A percentile compares a stretch with the other conserved stretches of the same genome.
phyloP scores from a whole-genome alignment of 2,888 invertebrate genomes.

The Caenorhabditis macrosperma region DNA sequence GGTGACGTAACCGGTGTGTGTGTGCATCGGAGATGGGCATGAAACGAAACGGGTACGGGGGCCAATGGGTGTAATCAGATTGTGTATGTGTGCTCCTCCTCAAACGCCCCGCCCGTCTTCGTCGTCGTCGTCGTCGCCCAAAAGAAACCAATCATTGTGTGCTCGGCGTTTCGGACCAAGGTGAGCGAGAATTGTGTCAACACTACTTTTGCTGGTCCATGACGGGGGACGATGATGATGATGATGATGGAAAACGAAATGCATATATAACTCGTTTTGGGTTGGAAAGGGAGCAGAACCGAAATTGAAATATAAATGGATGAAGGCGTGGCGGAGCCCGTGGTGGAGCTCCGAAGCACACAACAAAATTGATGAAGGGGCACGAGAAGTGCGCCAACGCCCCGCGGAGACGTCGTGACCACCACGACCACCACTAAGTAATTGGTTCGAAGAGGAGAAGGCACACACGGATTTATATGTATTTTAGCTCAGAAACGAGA shows the following conservation, averaged over 20 bases:
- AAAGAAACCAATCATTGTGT: background rate
- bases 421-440: slow-evolving; percentile 20
- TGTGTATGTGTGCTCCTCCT: background rate
- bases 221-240: background rate
- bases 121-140: no score
- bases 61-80: background rate
- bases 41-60: no score
- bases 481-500: no score
- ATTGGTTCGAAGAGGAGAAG: slow-evolving; percentile 17
- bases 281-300: background rate
- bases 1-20: no score
- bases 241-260: slow-evolving; percentile 26
- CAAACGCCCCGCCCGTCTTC: no score
- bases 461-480: background rate
- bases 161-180: background rate
- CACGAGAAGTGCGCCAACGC: background rate
- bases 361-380: slow-evolving; percentile 31
- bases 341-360: slow-evolving; percentile 3
- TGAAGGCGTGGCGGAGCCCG: no score
- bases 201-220: no score
- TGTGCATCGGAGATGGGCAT: no score
- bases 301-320: slow-evolving; percentile 53
- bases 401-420: background rate
- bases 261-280: slow-evolving; percentile 48
- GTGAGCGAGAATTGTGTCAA: background rate